Conservation (phyloP, 2,888 invertebrate genomes). For the Acleris holmiana region DNA sequence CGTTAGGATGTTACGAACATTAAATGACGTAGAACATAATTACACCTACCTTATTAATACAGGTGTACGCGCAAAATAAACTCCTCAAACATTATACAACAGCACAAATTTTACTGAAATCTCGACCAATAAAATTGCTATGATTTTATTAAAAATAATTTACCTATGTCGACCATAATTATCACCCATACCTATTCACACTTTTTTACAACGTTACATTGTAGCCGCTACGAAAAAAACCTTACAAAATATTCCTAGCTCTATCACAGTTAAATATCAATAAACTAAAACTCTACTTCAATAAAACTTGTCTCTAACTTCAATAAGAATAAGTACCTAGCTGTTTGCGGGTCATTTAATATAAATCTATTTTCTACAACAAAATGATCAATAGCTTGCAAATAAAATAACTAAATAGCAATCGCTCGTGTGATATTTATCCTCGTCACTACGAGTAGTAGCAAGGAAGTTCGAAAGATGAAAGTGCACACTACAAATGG, state of each 20-base stretch:
- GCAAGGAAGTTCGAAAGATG: constrained; percentile 9
- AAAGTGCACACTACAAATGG: constrained; percentile 51
- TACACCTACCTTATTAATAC: constrained; percentile 6
- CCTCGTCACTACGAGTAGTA: neutral
- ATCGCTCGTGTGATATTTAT: constrained; percentile 12
- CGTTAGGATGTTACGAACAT: constrained; percentile 49
- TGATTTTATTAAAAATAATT: constrained; percentile 7
- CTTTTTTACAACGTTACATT: constrained; percentile 11
- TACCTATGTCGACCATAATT: constrained; percentile 28
- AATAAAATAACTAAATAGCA: constrained; percentile 6
- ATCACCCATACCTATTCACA: constrained; percentile 20
- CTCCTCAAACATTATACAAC: neutral
- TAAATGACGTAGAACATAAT: constrained; percentile 14
- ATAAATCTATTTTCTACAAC: constrained; percentile 8
- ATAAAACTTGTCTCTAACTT: constrained; percentile 15
- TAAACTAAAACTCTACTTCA: constrained; percentile 50
- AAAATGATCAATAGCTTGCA: constrained; percentile 10
- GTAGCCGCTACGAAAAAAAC: constrained; percentile 38
- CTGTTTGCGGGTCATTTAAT: constrained; percentile 15
- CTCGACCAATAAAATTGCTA: constrained; percentile 2
- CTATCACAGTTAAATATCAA: constrained; percentile 83
- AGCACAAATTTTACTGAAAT: constrained; percentile 9
- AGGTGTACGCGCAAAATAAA: neutral
- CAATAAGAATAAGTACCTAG: constrained; percentile 2
- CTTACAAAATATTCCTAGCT: constrained; percentile 68